These are phyloP conservation scores for Coelinius sp. DNA, from an alignment of 2,888 invertebrate species.

Conservation along the genomic window DNA sequence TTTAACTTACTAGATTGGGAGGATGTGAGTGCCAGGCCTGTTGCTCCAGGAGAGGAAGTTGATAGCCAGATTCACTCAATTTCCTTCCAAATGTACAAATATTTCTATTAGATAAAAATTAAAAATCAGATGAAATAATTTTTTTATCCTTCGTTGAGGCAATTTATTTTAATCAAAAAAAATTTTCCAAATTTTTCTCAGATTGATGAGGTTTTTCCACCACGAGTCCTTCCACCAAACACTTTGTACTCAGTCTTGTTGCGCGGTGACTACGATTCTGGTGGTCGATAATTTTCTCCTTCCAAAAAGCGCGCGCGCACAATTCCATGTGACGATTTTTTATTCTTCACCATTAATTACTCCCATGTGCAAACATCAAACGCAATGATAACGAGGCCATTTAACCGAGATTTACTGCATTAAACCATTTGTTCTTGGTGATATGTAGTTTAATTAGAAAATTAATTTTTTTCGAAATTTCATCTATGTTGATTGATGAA, in stretches of 20 bases:
- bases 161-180: neutral
- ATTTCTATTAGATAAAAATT: neutral
- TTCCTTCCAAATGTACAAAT: neutral
- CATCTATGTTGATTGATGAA: too few relatives aligned
- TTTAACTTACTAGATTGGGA: neutral
- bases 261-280: slow-evolving; percentile 50
- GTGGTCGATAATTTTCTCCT: slow-evolving; percentile 59
- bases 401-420: neutral
- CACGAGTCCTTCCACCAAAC: neutral
- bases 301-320: slow-evolving; percentile 44
- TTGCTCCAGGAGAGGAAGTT: neutral
- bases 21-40: neutral
- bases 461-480: too few relatives aligned
- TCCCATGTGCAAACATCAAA: neutral
- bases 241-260: neutral
- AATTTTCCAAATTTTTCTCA: neutral
- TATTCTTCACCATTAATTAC: neutral
- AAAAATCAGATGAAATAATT: neutral
- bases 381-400: neutral
- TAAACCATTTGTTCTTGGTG: too few relatives aligned
- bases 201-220: neutral
- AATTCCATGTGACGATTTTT: slow-evolving; percentile 9
- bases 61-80: neutral
- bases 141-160: neutral
- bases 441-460: too few relatives aligned